Conservation (phyloP, 64 coral and sea anemone species). For the Dendronephthya gigantea region DNA sequence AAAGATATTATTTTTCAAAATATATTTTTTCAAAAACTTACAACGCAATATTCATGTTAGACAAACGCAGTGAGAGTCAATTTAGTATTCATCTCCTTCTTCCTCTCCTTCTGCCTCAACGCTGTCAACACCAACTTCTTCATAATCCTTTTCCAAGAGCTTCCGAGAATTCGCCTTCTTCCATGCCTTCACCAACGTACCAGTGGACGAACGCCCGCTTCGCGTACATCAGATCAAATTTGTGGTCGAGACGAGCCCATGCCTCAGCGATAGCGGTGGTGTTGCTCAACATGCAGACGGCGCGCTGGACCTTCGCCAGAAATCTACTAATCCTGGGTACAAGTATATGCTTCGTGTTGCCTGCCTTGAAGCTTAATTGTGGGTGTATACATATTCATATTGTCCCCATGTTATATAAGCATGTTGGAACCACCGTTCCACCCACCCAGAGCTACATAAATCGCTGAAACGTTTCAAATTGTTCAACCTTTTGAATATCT, state of each 20-base stretch:
- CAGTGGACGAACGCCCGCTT: conserved; percentile 42
- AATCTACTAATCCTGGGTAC: conserved; percentile 11
- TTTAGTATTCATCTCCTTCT: conserved; percentile 46
- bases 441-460: too few relatives aligned
- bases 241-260: conserved; percentile 49
- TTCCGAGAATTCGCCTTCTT: conserved; percentile 48
- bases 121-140: conserved; percentile 4
- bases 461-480: too few relatives aligned
- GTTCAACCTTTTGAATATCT: too few relatives aligned
- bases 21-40: background rate
- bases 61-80: background rate
- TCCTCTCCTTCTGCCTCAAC: conserved; percentile 36
- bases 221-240: conserved; percentile 49
- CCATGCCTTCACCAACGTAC: conserved; percentile 49
- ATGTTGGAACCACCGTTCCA: too few relatives aligned
- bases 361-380: conserved; percentile 25
- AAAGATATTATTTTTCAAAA: too few relatives aligned
- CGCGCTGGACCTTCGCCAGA: conserved; percentile 48
- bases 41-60: background rate
- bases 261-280: conserved; percentile 49
- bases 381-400: background rate
- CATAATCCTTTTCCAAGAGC: conserved; percentile 42
- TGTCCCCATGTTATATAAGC: too few relatives aligned
- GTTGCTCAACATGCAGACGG: conserved; percentile 54
- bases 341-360: conserved; percentile 19